A percentile compares a stretch with the other conserved stretches of the same genome.
Evolutionary conservation across 2,888 invertebrate species (phyloP).

Genomic region (Caenorhabditis drosophilae): DNA sequence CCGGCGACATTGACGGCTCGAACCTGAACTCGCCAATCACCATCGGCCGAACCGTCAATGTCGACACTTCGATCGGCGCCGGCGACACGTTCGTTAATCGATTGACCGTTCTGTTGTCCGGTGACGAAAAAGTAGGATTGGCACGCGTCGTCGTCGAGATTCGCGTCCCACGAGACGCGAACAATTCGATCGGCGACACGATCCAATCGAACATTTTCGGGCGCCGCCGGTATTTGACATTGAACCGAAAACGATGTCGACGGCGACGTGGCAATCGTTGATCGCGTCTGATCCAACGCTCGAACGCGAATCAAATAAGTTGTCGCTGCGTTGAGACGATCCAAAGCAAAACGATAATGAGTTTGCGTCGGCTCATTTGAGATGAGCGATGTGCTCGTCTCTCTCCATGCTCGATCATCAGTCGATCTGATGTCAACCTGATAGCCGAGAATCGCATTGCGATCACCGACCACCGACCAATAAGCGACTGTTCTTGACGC

Average conservation of each 20-base stretch:
- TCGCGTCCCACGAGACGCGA: conserved; percentile 51
- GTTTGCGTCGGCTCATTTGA: conserved; percentile 38
- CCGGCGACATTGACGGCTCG: conserved; percentile 60
- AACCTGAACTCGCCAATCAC: conserved; percentile 49
- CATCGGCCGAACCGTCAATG: conserved; percentile 38
- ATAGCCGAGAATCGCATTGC: conserved; percentile 51
- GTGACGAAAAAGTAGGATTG: conserved; percentile 63
- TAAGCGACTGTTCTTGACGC: conserved; percentile 52
- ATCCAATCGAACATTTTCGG: conserved; percentile 54
- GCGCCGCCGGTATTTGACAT: conserved; percentile 54
- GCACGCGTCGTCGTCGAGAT: conserved; percentile 54
- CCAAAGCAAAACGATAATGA: conserved; percentile 39
- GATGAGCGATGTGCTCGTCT: conserved; percentile 34
- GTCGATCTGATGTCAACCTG: conserved; percentile 60
- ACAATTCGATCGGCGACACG: conserved; percentile 44
- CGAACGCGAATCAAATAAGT: conserved; percentile 57
- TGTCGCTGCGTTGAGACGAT: conserved; percentile 41
- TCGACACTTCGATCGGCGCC: conserved; percentile 52
- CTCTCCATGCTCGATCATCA: conserved; percentile 49
- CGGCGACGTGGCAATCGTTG: conserved; percentile 53
- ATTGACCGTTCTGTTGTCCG: conserved; percentile 55
- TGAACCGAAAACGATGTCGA: conserved; percentile 52
- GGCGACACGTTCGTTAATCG: conserved; percentile 41
- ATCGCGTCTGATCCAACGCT: conserved; percentile 45
- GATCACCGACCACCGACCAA: conserved; percentile 61